These are phyloP conservation scores for Calcarius lapponicus DNA, from an alignment of 2,797 vertebrate species.

Conservation along the genomic window DNA sequence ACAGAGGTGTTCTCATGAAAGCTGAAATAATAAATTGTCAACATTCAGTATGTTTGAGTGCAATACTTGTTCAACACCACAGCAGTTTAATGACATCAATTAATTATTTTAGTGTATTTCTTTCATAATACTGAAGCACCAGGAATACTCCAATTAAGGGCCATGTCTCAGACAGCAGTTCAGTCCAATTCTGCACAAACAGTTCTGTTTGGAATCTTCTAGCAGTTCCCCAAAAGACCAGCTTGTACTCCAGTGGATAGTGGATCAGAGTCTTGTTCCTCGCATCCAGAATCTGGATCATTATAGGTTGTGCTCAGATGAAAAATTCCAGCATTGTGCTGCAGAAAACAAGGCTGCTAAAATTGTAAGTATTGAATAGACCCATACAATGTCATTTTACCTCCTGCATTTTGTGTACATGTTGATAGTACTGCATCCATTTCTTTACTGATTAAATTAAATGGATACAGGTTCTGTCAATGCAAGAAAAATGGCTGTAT, in stretches of 20 bases:
- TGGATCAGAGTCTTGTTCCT: neutral
- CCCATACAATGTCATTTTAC: neutral
- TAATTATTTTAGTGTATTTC: constrained; percentile 26
- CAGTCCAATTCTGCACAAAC: neutral
- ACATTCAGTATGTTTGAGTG: neutral
- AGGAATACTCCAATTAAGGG: neutral
- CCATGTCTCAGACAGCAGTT: neutral
- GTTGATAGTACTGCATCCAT: neutral
- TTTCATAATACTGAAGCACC: neutral
- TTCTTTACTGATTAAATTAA: constrained; percentile 19
- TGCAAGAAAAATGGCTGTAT: neutral
- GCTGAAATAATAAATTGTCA: constrained; percentile 31
- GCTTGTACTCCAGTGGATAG: neutral
- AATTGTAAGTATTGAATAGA: neutral
- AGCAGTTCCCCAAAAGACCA: neutral
- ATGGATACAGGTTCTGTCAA: neutral
- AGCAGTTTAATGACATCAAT: constrained; percentile 8
- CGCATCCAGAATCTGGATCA: neutral
- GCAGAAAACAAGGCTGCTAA: neutral
- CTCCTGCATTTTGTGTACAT: neutral
- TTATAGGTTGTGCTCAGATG: neutral
- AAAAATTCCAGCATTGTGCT: neutral
- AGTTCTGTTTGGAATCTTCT: neutral
- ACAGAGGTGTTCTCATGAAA: constrained; percentile 14
- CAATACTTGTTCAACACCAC: neutral